Evolutionary conservation across 2,888 invertebrate species (phyloP), one percentile per base, ranked within the genome.

Genomic region (Pollenia griseotomentosa): DNA sequence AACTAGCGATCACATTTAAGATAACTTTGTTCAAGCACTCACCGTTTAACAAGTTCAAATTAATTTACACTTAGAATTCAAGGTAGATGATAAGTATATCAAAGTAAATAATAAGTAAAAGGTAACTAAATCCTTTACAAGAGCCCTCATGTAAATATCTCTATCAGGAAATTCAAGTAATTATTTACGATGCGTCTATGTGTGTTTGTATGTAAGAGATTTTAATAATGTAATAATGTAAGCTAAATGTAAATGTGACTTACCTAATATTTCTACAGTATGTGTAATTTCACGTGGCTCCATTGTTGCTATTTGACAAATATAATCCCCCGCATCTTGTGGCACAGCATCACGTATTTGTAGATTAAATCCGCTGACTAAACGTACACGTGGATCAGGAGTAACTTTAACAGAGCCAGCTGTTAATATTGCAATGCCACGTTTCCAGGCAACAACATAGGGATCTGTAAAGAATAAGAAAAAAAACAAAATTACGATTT

Each of bases 271-370:
- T 93, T 96, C 95, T 61, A 96, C 94, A 65, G 95, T 95, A 91
- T 96, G 96, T 77, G 95, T 95, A 89, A 96, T 95, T 93, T 96
- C 95, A 87, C 95, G 94, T 46, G 95, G 95, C 88, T 95, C 95
- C 90, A 95, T 93, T 53, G 95, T 96, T 88, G 95, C 95, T 90
- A 96, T 95, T 93, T 96, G 96, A 92, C 96, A 96, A 85, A 95
- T 94, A 91, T 96, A 96, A 93, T 95, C 95, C 40, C 96, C 96
- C 51, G 95, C 95, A 93, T 96, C 96, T 92, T 95, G 95, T 63
- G 95, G 95, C 88, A 94, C 94, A 46, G 95, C 95, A 90, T 95
- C 95, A 89, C 95, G 94, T 91, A 96, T 95, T 93, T 95, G 95
- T 89, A 96, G 92, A 91, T 95, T 95, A 93, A 95, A 95, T 63